Percentiles rank a stretch among this genome's conserved stretches.
Evolutionary conservation across 1,140 invertebrate genomes (phyloP).

Genomic region (Bombus turneri): DNA sequence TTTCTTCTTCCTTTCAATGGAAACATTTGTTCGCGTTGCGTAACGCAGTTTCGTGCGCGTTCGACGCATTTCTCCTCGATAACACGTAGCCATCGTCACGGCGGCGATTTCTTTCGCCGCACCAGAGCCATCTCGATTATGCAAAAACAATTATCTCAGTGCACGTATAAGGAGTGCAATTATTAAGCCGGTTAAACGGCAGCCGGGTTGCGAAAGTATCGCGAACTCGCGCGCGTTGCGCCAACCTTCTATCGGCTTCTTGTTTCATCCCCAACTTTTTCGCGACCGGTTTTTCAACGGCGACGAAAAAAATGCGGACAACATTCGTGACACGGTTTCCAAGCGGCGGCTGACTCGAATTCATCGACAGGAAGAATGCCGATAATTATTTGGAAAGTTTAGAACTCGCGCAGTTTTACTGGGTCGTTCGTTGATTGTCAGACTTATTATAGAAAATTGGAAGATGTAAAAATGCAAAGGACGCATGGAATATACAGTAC

Average conservation of each 20-base stretch:
- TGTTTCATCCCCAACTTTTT: slow-evolving; percentile 20
- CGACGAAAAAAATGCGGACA: not conserved
- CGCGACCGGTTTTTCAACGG: slow-evolving; percentile 20
- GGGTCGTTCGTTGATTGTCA: not conserved
- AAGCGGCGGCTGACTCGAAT: not conserved
- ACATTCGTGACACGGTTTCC: slow-evolving; percentile 10
- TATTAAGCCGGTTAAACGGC: slow-evolving; percentile 62
- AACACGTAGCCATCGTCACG: not conserved
- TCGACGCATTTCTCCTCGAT: slow-evolving; percentile 8
- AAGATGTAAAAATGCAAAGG: not conserved
- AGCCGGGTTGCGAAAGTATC: not conserved
- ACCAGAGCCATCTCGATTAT: slow-evolving; percentile 59
- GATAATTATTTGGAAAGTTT: not conserved
- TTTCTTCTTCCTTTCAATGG: not conserved
- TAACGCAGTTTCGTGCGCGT: slow-evolving; percentile 17
- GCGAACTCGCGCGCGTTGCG: slow-evolving; percentile 41
- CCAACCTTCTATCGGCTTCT: slow-evolving; percentile 10
- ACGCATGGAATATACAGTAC: no score
- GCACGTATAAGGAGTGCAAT: slow-evolving; percentile 69
- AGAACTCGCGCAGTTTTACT: not conserved
- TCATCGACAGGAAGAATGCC: not conserved
- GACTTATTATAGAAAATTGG: not conserved
- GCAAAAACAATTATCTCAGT: slow-evolving; percentile 69
- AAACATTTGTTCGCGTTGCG: slow-evolving; percentile 2
- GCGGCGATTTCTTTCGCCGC: slow-evolving; percentile 41